Base-by-base conservation (phyloP, 92 coral and sea anemone genomes). In the Ricordea florida region DNA sequence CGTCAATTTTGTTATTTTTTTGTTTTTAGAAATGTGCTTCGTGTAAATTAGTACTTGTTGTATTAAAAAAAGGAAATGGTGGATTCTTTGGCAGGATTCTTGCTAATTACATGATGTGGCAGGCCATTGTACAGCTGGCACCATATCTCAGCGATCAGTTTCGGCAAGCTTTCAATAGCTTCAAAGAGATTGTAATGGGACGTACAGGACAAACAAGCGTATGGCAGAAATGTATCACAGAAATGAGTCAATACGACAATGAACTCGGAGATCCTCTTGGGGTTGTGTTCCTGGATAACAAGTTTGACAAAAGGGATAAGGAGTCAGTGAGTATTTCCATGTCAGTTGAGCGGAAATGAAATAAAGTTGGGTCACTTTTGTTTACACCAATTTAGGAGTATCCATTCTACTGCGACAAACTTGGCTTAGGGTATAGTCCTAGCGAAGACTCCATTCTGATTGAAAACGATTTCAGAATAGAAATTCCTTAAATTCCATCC, bases 101-200 rank as follows among this genome's bases (percentile, higher is more conserved):
- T 16, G 93, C 97, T 10, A 94, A 94, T 79, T 94, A 94, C 78
- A 86, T 91, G 69, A 94, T 92, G 94, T 94, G 98, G 98, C 97
- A 87, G 26, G 86, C 86, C 23, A 86, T 94, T 6, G 71, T 57
- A 50, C 43, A 69, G 69, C 76, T 78, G 27, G 82, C 65, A 7
- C 91, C 58, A 53, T 85, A 36, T 62, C 89, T 49, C 47, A 85
- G 79, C 32, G 62, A 52, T 10, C 62, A 56, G 31, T 81, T 86
- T 29, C 84, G 85, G 36, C 56, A 63, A 60, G 68, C 77, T 11
- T 76, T 66, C 62, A 51, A 40, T 16, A 41, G 82, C 30, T 94
- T 28, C 40, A 74, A 70, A 18, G 48, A 57, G 31, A 93, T 80
- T 11, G 79, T 75, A 17, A 62, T 29, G 22, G 98, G 98, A 2